A percentile compares a stretch with the other conserved stretches of the same genome.
These are phyloP conservation scores for Anadara kagoshimensis DNA, from an alignment of 1,140 invertebrate genomes.

Conservation along the genomic window DNA sequence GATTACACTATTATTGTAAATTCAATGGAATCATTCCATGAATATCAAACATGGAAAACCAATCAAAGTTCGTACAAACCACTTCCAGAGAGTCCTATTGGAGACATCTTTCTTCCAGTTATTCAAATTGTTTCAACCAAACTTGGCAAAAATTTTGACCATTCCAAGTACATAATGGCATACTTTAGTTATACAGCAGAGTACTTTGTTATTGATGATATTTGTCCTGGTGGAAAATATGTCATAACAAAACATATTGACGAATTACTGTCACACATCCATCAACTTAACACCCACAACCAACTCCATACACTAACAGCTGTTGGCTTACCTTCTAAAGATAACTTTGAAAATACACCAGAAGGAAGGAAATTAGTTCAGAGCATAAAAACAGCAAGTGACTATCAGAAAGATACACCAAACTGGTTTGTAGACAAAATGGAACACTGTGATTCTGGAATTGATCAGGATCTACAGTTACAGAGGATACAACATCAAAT, in stretches of 20 bases:
- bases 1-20: conserved; percentile 28
- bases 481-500: not conserved
- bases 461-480: conserved; percentile 10
- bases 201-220: conserved; percentile 12
- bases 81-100: conserved; percentile 12
- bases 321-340: not conserved
- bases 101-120: conserved; percentile 20
- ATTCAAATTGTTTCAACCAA: conserved; percentile 15
- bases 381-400: conserved; percentile 14
- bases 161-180: conserved; percentile 26
- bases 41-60: conserved; percentile 29
- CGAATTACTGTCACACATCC: conserved; percentile 33
- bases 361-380: conserved; percentile 10
- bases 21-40: conserved; percentile 19
- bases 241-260: conserved; percentile 21
- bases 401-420: conserved; percentile 18
- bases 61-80: not conserved
- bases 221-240: conserved; percentile 24
- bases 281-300: conserved; percentile 10
- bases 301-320: conserved; percentile 6
- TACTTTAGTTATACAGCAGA: conserved; percentile 28
- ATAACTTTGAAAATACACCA: not conserved
- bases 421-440: conserved; percentile 8
- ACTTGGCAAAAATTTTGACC: conserved; percentile 11
- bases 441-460: conserved; percentile 21